Base-by-base conservation (phyloP, 2,113 vertebrate species). In the Falcunculus frontatus region DNA sequence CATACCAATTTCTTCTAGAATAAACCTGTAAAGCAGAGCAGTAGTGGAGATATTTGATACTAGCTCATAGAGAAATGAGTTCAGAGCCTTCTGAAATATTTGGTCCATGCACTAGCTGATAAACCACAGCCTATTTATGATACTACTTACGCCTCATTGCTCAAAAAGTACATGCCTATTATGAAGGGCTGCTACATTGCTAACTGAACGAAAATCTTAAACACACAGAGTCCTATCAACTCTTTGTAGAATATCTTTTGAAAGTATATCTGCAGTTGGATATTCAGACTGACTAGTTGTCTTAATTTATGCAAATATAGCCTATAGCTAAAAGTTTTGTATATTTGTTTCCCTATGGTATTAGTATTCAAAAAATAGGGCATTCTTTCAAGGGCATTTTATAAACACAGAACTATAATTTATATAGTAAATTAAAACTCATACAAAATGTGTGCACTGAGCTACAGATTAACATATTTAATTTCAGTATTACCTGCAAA, bases 391-490 rank as follows among this genome's bases (percentile, higher is more conserved):
- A 98, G 97, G 97, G 94, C 97, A 97, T 96, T 97, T 98, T 97
- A 98, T 97, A 98, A 98, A 97, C 59, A 10, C 86, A 97, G 96
- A 98, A 97, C 96, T 97, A 95, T 97, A 98, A 98, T 98, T 98
- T 98, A 98, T 98, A 97, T 97, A 96, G 96, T 95, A 98, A 98
- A 98, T 98, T 98, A 98, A 98, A 98, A 93, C 97, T 98, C 97
- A 97, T 96, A 98, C 95, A 98, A 98, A 98, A 97, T 97, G 96
- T 98, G 97, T 97, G 96, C 98, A 98, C 95, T 79, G 97, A 98
- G 97, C 95, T 97, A 97, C 94, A 98, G 97, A 98, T 98, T 98
- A 98, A 98, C 98, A 98, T 98, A 98, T 98, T 98, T 98, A 98
- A 98, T 98, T 98, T 98, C 97, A 98, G 89, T 97, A 98, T 98